Base-by-base conservation (phyloP, 2,888 invertebrate genomes). In the Tiphia femorata region DNA sequence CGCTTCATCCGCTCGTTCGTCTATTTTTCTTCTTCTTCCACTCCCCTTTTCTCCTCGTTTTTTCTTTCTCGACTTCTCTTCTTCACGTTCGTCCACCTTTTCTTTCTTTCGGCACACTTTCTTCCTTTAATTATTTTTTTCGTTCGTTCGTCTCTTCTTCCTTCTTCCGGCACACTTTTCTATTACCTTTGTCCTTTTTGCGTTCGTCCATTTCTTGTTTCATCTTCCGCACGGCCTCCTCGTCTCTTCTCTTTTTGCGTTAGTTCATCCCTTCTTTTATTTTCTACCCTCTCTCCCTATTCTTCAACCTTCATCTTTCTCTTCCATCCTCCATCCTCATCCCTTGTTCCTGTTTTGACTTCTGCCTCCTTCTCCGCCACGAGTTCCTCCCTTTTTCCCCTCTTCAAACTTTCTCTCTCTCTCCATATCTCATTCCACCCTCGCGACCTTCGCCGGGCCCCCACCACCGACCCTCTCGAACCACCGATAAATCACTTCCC, bases 401-500 rank as follows among this genome's bases (percentile, higher is more conserved):
- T 25, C 16, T 25, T n/a, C 4, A n/a, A n/a, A 8, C n/a, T 6
- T 3, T 10, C 27, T 17, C 27, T 29, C 29, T 27, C 19, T 27
- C 6, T 14, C 16, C 16, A 29, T 12, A 29, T 12, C 20, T 20
- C 23, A 20, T 14, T 35, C 2, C 10, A 6, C 10, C 10, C 29
- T 29, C 29, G 29, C 29, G n/a, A 19, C 40, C 29, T 14, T 41
- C 12, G 12, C 27, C 43, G 14, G 33, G 30, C 16, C 33, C 20
- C 21, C 33, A 38, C 12, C 40, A 38, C n/a, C 37, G 4, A 5
- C 53, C 29, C 8, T 5, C 23, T 27, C 5, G 27, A 46, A 30
- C 61, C 42, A 49, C 62, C 70, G 64, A 72, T 73, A 75, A 71
- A 75, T 76, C 74, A 72, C 64, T 70, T 69, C 67, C 61, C 61